Evolutionary conservation across 2,797 vertebrate species (phyloP).

Genomic region (Eospalax fontanierii): DNA sequence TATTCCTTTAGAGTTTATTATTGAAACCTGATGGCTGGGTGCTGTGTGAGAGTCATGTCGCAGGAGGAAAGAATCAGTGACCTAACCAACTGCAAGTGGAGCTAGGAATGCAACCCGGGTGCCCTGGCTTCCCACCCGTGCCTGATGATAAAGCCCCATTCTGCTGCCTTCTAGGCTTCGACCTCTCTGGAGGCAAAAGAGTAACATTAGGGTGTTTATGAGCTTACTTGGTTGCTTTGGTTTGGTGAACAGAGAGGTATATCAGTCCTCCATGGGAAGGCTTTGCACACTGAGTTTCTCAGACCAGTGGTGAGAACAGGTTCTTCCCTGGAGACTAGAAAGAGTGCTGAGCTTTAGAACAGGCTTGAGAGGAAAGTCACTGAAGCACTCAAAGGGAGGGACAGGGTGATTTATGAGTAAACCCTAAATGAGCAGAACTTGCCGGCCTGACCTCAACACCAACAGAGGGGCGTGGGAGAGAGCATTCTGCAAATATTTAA

Average conservation of each 20-base stretch:
- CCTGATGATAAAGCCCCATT: neutral
- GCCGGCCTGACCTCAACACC: conserved; percentile 72
- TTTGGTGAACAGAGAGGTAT: neutral
- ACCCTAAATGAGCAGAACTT: conserved; percentile 72
- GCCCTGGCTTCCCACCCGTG: neutral
- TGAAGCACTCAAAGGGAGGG: conserved; percentile 43
- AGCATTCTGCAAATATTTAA: conserved; percentile 81
- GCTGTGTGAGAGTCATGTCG: conserved; percentile 8
- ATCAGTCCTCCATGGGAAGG: neutral
- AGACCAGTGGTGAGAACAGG: conserved; percentile 64
- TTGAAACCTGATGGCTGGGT: neutral
- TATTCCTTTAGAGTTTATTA: neutral
- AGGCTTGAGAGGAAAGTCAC: conserved; percentile 8
- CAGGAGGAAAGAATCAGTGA: conserved; percentile 17
- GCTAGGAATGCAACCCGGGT: conserved; percentile 20
- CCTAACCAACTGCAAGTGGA: conserved; percentile 42
- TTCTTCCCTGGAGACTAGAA: conserved; percentile 48
- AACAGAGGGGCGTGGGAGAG: conserved; percentile 76
- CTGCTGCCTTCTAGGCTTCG: neutral
- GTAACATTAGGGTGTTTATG: neutral
- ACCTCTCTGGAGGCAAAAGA: conserved; percentile 25
- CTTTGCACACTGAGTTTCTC: conserved; percentile 32
- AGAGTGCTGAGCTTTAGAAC: neutral
- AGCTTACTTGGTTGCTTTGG: neutral
- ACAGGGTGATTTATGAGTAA: conserved; percentile 76